Percentiles rank a stretch among this genome's conserved stretches.
phyloP scores from a whole-genome alignment of 1,140 invertebrate genomes.

The Listronotus bonariensis region DNA sequence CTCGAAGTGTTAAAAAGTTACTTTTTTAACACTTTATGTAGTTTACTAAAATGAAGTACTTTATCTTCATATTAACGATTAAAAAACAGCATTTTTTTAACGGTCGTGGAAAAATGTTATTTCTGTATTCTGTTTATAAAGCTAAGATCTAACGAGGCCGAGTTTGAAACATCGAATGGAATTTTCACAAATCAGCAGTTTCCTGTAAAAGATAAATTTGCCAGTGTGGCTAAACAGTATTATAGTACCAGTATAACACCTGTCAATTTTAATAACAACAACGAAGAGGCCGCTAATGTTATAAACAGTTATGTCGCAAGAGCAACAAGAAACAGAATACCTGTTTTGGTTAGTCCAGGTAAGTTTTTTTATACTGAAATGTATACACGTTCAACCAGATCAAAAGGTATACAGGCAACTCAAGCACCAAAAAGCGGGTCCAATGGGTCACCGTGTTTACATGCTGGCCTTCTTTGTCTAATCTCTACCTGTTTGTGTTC shows the following conservation, averaged over 20 bases:
- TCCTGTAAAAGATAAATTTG: conserved; percentile 42
- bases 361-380: conserved; percentile 33
- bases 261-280: conserved; percentile 64
- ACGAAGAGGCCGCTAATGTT: conserved; percentile 50
- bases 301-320: conserved; percentile 72
- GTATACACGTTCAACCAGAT: no score
- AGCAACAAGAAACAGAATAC: conserved; percentile 70
- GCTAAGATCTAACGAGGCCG: conserved; percentile 38
- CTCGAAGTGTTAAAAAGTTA: no score
- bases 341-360: conserved; percentile 63
- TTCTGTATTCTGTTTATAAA: no score
- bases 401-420: no score
- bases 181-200: conserved; percentile 49
- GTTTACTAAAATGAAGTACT: no score
- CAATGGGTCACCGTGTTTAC: no score
- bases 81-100: no score
- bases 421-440: no score
- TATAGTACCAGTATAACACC: conserved; percentile 64
- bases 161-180: conserved; percentile 47
- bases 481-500: no score
- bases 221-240: conserved; percentile 38
- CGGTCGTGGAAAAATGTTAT: not conserved
- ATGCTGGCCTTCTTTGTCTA: no score
- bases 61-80: no score
- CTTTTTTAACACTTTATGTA: no score